phyloP scores from a whole-genome alignment of 2,888 invertebrate species.

The Apamea crenata region DNA sequence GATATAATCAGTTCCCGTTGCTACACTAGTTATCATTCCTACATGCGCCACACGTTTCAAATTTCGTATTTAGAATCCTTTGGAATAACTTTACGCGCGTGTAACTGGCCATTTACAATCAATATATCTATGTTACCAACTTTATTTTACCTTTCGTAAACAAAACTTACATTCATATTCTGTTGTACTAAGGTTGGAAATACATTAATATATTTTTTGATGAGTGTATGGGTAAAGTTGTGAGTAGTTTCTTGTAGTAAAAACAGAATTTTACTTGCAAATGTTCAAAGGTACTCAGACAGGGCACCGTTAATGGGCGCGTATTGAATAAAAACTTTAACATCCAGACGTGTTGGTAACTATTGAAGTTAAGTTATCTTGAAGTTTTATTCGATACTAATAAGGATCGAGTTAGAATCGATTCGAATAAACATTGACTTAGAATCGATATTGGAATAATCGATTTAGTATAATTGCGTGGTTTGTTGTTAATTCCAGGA shows the following conservation, averaged over 20 bases:
- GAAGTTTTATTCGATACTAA: conserved; percentile 46
- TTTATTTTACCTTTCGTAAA: not conserved
- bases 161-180: not conserved
- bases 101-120: conserved; percentile 68
- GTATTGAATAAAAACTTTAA: conserved; percentile 74
- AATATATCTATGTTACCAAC: conserved; percentile 54
- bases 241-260: conserved; percentile 66
- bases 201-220: conserved; percentile 19
- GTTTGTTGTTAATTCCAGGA: not conserved
- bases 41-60: conserved; percentile 64
- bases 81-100: conserved; percentile 61
- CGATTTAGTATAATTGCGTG: not conserved
- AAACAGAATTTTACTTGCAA: conserved; percentile 77
- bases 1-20: conserved; percentile 55
- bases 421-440: not conserved
- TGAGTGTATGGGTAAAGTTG: conserved; percentile 31
- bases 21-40: conserved; percentile 55
- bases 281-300: conserved; percentile 72
- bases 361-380: conserved; percentile 37
- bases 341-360: conserved; percentile 48
- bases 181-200: conserved; percentile 36
- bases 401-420: conserved; percentile 37
- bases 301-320: conserved; percentile 73
- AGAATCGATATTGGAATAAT: not conserved
- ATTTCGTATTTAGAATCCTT: conserved; percentile 68